Conservation (phyloP, 1,140 invertebrate genomes). For the Heterodera carotae region DNA sequence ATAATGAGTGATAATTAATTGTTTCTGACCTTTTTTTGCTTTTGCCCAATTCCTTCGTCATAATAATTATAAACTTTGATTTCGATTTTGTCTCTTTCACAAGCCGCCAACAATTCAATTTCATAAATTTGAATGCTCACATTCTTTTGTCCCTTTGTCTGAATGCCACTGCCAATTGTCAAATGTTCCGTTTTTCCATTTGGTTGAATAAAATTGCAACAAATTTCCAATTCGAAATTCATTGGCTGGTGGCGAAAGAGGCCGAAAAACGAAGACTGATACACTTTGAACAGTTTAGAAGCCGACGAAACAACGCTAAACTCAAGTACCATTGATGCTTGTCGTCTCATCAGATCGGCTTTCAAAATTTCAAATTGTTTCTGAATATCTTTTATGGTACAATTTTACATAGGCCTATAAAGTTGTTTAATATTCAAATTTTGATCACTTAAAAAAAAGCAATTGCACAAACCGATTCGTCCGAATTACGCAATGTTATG, state of each 20-base stretch:
- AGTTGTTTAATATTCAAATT: not conserved
- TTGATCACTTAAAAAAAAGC: not conserved
- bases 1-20: not conserved
- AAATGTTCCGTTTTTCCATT: not conserved
- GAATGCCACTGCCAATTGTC: not conserved
- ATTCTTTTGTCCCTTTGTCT: not conserved
- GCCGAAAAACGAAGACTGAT: not conserved
- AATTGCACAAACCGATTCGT: not conserved
- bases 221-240: not conserved
- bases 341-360: not conserved
- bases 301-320: not conserved
- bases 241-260: not conserved
- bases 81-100: not conserved
- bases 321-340: not conserved
- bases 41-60: not conserved
- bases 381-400: not conserved
- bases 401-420: not conserved
- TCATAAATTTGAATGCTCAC: not conserved
- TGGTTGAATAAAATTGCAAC: not conserved
- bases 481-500: not conserved
- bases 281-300: not conserved
- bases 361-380: not conserved
- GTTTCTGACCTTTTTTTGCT: not conserved
- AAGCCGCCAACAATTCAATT: not conserved
- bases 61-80: not conserved